Base-by-base conservation (phyloP, 2,888 invertebrate species). In the Stramonita haemastoma region DNA sequence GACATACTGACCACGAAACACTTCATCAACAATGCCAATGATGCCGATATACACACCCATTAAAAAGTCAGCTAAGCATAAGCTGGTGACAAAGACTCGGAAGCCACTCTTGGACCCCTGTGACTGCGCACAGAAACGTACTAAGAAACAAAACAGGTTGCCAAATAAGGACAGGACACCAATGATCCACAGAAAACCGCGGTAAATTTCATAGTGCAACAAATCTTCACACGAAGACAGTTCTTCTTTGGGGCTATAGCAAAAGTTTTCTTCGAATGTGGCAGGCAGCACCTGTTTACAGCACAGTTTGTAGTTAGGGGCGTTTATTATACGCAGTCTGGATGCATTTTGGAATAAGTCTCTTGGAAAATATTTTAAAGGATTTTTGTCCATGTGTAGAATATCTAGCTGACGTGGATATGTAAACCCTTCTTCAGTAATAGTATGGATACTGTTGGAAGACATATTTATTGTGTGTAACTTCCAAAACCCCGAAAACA, bases 141-240 rank as follows among this genome's bases (percentile, higher is more conserved):
- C 73, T n/a, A 73, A n/a, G 26, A 73, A n/a, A 73, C n/a, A 73
- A 73, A 73, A 73, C n/a, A 73, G 13, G n/a, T 73, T 73, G 73
- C 73, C 73, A 26, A 73, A n/a, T 5, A 73, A 73, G n/a, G 73
- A 79, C 79, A 79, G 29, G n/a, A 34, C 26, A 29, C 22, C 13
- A 19, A 84, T 29, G n/a, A 84, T 15, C 84, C 84, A 84, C 6
- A 84, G 57, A 57, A 84, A 84, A n/a, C 56, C 57, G 22, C 84
- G 56, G 29, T 84, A 84, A 11, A 29, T 17, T 6, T 1, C 19
- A 11, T 56, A 84, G 11, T 57, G 84, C 29, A 84, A 57, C 36
- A 84, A 29, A 29, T 84, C 84, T 84, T 84, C 57, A 26, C 84
- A 84, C 0, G 84, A 84, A n/a, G 84, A 84, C n/a, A 84, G n/a